Conservation (phyloP, 2,797 vertebrate genomes). For the Poecile montanus region DNA sequence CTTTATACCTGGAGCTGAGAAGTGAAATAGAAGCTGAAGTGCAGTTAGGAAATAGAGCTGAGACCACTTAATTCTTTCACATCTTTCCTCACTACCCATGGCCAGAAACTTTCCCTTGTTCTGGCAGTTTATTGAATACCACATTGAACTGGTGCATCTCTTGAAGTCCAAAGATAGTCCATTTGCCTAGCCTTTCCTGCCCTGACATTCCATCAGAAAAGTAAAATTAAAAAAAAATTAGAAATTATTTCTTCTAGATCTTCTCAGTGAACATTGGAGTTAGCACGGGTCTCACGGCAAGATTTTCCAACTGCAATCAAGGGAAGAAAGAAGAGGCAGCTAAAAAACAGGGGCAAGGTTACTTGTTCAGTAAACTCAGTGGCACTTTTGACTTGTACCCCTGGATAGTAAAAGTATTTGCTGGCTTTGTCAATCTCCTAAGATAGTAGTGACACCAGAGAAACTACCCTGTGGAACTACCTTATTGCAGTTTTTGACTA, state of each 20-base stretch:
- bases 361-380: background rate
- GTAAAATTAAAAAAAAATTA: no score
- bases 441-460: fast-evolving
- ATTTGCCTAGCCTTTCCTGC: background rate
- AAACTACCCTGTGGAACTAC: background rate
- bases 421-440: background rate
- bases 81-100: background rate
- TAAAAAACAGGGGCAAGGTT: background rate
- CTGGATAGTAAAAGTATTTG: background rate
- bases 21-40: conserved; percentile 39
- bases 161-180: background rate
- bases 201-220: background rate
- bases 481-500: background rate
- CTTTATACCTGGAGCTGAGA: conserved; percentile 26
- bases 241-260: background rate
- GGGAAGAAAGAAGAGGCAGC: background rate
- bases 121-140: background rate
- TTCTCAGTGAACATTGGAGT: background rate
- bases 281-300: background rate
- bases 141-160: background rate
- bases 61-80: background rate
- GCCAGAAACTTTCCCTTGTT: background rate
- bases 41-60: conserved; percentile 13
- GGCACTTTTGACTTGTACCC: fast-evolving
- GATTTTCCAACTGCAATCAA: background rate